A percentile compares a stretch with the other conserved stretches of the same genome.
phyloP scores from a whole-genome alignment of 2,113 vertebrate species.

The Antechinus stuartii region DNA sequence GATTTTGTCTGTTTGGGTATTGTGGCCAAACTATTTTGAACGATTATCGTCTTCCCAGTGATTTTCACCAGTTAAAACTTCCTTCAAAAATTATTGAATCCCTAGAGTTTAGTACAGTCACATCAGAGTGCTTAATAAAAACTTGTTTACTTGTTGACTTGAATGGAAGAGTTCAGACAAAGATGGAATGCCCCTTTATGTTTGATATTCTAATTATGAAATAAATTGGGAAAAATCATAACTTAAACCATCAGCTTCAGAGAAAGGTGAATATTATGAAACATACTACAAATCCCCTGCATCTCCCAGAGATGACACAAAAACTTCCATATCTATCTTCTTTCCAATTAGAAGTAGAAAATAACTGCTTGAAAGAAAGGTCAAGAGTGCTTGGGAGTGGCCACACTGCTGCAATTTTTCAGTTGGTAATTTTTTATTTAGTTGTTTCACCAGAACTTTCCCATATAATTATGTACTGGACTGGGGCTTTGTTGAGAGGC shows the following conservation, averaged over 20 bases:
- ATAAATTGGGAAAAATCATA: neutral
- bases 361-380: neutral
- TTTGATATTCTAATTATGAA: neutral
- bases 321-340: neutral
- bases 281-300: neutral
- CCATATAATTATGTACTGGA: neutral
- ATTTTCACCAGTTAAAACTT: neutral
- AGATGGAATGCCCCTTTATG: neutral
- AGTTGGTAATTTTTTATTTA: neutral
- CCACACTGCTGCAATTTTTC: neutral
- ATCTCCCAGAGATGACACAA: constrained; percentile 3
- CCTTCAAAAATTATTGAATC: neutral
- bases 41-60: neutral
- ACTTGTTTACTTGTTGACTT: neutral
- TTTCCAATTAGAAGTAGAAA: neutral
- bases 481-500: neutral
- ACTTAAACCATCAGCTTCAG: neutral
- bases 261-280: neutral
- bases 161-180: neutral
- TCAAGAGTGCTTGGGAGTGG: neutral
- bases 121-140: neutral
- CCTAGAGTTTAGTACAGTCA: neutral
- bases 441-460: constrained; percentile 10
- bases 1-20: neutral
- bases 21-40: neutral